Evolutionary conservation across 2,888 invertebrate species (phyloP).

Genomic region (Osedax frankpressi): DNA sequence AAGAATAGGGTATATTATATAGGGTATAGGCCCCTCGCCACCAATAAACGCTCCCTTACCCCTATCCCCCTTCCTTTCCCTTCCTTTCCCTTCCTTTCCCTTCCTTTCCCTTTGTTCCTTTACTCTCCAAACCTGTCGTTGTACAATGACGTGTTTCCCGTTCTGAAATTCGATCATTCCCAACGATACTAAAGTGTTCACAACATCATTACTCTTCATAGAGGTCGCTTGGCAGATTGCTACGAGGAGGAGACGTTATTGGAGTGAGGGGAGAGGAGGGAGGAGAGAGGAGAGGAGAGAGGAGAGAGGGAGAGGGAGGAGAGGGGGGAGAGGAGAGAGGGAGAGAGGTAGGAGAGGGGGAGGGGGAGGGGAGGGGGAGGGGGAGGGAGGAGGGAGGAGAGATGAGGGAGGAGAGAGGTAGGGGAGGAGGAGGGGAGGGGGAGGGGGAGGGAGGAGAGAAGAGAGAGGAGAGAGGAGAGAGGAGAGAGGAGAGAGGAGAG

Average conservation of each 20-base stretch:
- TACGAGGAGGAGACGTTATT: not conserved
- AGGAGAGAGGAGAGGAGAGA: not conserved
- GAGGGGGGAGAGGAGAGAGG: not conserved
- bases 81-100: too few species aligned
- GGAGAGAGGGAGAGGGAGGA: not conserved
- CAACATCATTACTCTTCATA: not conserved
- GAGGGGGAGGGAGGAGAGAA: too few species aligned
- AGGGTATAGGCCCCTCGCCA: too few species aligned
- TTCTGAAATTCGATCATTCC: not conserved
- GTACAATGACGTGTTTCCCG: not conserved
- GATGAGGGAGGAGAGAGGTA: too few species aligned
- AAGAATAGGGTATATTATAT: too few species aligned
- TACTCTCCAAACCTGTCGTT: not conserved
- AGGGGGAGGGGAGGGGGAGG: not conserved
- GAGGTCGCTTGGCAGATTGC: not conserved
- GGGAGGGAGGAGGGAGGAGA: not conserved
- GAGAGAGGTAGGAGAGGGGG: not conserved
- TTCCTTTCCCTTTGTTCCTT: too few species aligned
- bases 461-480: too few species aligned
- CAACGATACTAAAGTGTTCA: not conserved
- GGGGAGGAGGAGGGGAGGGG: too few species aligned
- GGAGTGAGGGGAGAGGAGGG: not conserved
- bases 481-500: too few species aligned
- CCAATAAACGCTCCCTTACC: too few species aligned
- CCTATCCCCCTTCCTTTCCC: too few species aligned